Conservation (phyloP, 1,140 invertebrate species). For the Papilio dardanus region DNA sequence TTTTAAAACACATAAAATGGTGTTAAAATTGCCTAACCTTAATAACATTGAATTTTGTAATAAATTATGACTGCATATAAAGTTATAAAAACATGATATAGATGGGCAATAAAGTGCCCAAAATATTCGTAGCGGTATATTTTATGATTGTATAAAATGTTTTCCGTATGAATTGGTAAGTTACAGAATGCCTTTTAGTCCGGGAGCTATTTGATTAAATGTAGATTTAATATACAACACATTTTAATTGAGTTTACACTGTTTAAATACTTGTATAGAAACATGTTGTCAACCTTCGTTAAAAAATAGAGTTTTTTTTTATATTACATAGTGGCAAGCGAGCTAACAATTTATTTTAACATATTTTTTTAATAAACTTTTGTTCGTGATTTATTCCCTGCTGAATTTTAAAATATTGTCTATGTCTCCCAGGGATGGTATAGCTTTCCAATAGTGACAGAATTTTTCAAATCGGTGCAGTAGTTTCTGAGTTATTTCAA, state of each 20-base stretch:
- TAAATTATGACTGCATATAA: neutral
- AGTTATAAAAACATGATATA: constrained; percentile 20
- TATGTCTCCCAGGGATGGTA: no score
- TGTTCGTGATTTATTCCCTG: no score
- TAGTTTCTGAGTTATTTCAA: no score
- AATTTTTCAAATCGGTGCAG: no score
- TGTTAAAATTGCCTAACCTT: neutral
- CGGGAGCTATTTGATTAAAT: neutral
- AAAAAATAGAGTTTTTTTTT: no score
- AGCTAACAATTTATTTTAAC: no score
- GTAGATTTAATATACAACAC: neutral
- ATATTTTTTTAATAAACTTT: no score
- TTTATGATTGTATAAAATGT: constrained; percentile 8
- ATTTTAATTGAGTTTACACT: neutral
- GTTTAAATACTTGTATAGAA: neutral
- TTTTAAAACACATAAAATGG: neutral
- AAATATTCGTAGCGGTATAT: constrained; percentile 9
- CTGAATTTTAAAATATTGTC: no score
- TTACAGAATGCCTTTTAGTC: constrained; percentile 5
- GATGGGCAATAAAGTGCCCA: constrained; percentile 8
- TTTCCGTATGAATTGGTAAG: constrained; percentile 10
- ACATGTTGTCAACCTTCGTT: neutral
- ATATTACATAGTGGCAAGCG: no score
- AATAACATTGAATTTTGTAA: neutral
- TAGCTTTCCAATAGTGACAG: no score